These are phyloP conservation scores for Stictonetta naevosa DNA, from an alignment of 2,113 vertebrate genomes.

Conservation along the genomic window DNA sequence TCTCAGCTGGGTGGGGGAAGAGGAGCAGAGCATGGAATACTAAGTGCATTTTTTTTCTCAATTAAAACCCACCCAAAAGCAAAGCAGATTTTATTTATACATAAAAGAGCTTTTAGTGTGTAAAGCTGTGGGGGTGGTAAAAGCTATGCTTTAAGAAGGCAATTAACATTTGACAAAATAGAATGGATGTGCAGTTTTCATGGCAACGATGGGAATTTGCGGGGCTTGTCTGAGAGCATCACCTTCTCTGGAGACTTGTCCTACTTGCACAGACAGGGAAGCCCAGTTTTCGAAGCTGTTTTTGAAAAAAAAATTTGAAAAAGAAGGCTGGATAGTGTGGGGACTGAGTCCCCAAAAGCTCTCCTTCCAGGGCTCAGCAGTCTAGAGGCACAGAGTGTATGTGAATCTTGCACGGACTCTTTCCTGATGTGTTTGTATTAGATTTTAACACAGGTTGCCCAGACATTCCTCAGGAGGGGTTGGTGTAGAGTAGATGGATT, in stretches of 20 bases:
- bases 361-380: background rate
- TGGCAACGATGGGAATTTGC: background rate
- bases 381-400: background rate
- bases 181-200: background rate
- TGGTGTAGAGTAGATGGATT: background rate
- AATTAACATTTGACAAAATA: background rate
- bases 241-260: background rate
- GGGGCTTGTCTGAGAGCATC: background rate
- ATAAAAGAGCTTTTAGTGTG: background rate
- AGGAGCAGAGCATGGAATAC: background rate
- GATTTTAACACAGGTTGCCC: background rate
- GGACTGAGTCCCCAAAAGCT: background rate
- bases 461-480: background rate
- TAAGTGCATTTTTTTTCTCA: background rate
- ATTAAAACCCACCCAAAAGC: background rate
- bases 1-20: background rate
- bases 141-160: background rate
- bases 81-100: background rate
- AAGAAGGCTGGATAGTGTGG: background rate
- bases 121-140: background rate
- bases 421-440: background rate
- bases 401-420: background rate
- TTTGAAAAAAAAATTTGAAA: background rate
- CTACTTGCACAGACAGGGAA: background rate
- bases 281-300: background rate